Evolutionary conservation across 2,888 invertebrate species (phyloP), one percentile per base, ranked within the genome.

Genomic region (Tromatobia lineatoria): DNA sequence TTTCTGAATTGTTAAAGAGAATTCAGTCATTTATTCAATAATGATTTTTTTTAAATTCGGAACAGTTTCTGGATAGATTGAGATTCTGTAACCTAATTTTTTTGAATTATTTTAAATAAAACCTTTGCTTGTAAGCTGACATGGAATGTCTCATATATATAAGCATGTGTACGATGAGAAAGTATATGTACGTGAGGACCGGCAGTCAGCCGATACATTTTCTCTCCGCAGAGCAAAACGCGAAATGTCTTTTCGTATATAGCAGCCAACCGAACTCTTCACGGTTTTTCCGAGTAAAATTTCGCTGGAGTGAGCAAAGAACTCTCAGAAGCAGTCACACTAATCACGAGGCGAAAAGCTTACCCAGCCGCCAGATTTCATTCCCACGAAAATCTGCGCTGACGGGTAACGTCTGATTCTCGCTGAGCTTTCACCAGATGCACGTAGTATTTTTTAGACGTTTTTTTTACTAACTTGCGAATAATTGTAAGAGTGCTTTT

Each of bases 301-400:
- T 80, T n/a, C 69, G 54, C 47, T n/a, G 34, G 25, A 50, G n/a
- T 29, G 42, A 38, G 61, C 64, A 69, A 77, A 82, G 78, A 84
- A 84, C 61, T 61, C 84, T 69, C 77, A 47, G 74, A 61, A 78
- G 80, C 69, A 69, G 57, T 77, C 67, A 45, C 67, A 45, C 84
- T 81, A 81, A 80, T 84, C 80, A 81, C 73, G 71, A 66, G 70
- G 77, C 74, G 38, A 77, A 74, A 61, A 84, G 50, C 59, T 61
- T n/a, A 74, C 54, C 52, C 80, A 45, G 18, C 69, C 59, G 34
- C 42, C 70, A 69, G 80, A 83, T 80, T 83, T 79, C 23, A 79
- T 79, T 61, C 54, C 52, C 69, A 59, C 80, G 50, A 34, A 61
- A 76, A 83, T 75, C 50, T 70, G 15, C 47, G 76, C 15, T 23